These are phyloP conservation scores for Xiphorhynchus elegans DNA, from an alignment of 2,113 vertebrate genomes.

Conservation along the genomic window DNA sequence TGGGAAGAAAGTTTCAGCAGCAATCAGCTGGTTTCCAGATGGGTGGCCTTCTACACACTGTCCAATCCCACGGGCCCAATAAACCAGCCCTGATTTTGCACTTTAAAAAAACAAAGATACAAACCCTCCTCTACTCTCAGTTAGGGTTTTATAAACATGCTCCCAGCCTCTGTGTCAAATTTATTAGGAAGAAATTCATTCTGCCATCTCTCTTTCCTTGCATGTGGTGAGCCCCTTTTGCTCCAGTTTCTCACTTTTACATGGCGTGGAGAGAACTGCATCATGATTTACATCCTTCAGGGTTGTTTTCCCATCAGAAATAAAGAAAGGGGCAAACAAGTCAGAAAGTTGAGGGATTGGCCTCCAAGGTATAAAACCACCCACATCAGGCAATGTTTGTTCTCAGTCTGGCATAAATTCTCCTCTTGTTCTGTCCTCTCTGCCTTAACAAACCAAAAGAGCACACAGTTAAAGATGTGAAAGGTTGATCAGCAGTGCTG, in stretches of 20 bases:
- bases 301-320: conserved; percentile 64
- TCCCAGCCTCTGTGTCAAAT: conserved; percentile 50
- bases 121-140: conserved; percentile 39
- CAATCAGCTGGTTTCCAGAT: conserved; percentile 84
- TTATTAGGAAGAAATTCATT: conserved; percentile 60
- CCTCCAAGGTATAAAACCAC: conserved; percentile 64
- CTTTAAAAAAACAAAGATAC: conserved; percentile 53
- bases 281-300: conserved; percentile 57
- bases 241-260: conserved; percentile 22
- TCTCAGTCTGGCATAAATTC: conserved; percentile 57
- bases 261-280: background rate
- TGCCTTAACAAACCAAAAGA: background rate
- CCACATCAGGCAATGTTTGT: conserved; percentile 59
- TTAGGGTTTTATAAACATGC: conserved; percentile 65
- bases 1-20: conserved; percentile 59
- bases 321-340: conserved; percentile 38
- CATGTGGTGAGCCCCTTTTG: background rate
- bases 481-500: background rate
- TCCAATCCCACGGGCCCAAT: conserved; percentile 48
- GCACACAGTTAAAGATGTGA: background rate
- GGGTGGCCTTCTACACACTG: conserved; percentile 68
- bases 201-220: background rate
- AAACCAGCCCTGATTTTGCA: conserved; percentile 63
- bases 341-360: conserved; percentile 41
- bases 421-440: background rate